A percentile compares a stretch with the other conserved stretches of the same genome.
phyloP scores from a whole-genome alignment of 23 tunicate genomes.

The Halocynthia aurantium region DNA sequence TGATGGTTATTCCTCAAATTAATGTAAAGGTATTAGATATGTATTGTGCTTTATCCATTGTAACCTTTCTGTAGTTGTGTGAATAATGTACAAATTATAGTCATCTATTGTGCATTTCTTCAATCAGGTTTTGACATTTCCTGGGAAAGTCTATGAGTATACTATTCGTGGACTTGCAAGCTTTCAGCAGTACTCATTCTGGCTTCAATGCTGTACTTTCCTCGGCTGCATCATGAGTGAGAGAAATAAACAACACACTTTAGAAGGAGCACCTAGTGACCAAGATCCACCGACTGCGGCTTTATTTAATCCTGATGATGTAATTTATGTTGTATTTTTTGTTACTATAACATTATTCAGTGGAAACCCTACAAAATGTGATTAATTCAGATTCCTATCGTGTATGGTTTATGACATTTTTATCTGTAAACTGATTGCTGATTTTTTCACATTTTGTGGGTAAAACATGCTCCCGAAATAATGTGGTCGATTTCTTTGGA shows the following conservation, averaged over 20 bases:
- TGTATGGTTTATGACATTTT: too few relatives aligned
- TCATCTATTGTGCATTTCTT: neutral
- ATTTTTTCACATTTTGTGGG: too few relatives aligned
- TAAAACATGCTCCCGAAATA: too few relatives aligned
- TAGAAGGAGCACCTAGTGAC: conserved; percentile 68
- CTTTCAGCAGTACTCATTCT: conserved; percentile 61
- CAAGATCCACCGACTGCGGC: conserved; percentile 62
- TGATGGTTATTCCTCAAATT: too few relatives aligned
- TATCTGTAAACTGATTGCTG: too few relatives aligned
- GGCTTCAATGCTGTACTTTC: conserved; percentile 72
- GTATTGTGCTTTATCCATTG: too few relatives aligned
- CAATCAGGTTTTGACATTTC: conserved; percentile 16
- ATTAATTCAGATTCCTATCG: too few relatives aligned
- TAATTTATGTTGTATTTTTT: neutral
- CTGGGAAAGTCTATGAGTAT: conserved; percentile 27
- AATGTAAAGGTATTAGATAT: too few relatives aligned
- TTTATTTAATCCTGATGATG: conserved; percentile 48
- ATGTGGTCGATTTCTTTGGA: too few relatives aligned
- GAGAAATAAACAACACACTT: conserved; percentile 37
- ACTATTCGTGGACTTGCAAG: conserved; percentile 57
- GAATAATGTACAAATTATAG: neutral
- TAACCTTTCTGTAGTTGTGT: too few relatives aligned
- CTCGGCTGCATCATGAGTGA: conserved; percentile 75
- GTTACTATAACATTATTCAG: conserved; percentile 3
- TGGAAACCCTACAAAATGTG: neutral